Evolutionary conservation across 1,140 invertebrate genomes (phyloP).

Genomic region (Mycetomoellerius zeteki): DNA sequence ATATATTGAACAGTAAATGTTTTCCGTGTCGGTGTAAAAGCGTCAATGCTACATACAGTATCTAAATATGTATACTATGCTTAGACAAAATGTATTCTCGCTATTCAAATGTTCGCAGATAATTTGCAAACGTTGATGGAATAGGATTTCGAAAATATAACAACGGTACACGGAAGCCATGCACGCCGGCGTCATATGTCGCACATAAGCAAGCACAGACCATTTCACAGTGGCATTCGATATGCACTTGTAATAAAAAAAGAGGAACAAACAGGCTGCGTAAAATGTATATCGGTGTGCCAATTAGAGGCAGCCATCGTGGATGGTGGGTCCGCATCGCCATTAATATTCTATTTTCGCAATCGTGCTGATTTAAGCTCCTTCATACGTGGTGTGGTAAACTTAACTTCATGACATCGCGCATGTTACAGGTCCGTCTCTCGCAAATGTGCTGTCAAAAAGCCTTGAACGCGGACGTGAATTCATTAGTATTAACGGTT

Average conservation of each 20-base stretch:
- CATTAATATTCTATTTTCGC: conserved; percentile 68
- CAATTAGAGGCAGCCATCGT: conserved; percentile 50
- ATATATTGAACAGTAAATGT: background rate
- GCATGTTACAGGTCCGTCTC: background rate
- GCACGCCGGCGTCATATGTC: background rate
- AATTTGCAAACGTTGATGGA: conserved; percentile 21
- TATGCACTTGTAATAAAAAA: conserved; percentile 72
- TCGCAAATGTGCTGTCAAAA: conserved; percentile 67
- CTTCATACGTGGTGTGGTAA: conserved; percentile 42
- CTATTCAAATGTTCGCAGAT: background rate
- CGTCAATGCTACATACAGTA: background rate
- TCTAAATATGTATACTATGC: too few relatives aligned
- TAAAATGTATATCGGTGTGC: conserved; percentile 45
- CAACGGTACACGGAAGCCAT: background rate
- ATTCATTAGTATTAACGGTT: background rate
- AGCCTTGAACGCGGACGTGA: background rate
- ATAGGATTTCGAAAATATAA: conserved; percentile 19
- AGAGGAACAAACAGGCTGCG: conserved; percentile 64
- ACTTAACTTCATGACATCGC: conserved; percentile 29
- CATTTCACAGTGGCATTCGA: conserved; percentile 64
- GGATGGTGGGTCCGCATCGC: conserved; percentile 21
- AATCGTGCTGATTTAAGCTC: conserved; percentile 53
- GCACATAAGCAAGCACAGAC: conserved; percentile 21
- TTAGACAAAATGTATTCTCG: background rate
- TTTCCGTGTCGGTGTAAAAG: background rate